These are phyloP conservation scores for Scaptomyza caliginosa DNA, from an alignment of 2,888 invertebrate species.

Conservation along the genomic window DNA sequence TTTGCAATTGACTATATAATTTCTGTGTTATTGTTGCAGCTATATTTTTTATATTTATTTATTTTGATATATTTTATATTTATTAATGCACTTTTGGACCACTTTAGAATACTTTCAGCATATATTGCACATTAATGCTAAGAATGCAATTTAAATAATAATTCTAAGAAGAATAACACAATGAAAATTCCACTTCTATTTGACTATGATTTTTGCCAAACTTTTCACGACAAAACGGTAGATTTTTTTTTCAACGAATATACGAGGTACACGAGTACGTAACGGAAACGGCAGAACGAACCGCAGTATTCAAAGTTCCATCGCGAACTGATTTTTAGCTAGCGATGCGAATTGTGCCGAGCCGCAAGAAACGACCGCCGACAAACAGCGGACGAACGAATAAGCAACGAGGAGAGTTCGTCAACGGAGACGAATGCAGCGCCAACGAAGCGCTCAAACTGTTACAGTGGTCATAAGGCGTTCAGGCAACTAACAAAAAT, in stretches of 20 bases:
- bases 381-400: conserved; percentile 29
- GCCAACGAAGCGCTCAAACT: conserved; percentile 22
- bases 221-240: conserved; percentile 43
- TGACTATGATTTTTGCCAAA: background rate
- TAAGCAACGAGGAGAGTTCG: conserved; percentile 34
- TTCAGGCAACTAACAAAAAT: background rate
- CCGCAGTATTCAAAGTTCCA: conserved; percentile 84
- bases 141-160: conserved; percentile 15
- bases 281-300: conserved; percentile 69
- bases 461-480: conserved; percentile 38
- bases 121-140: conserved; percentile 20
- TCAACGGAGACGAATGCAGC: conserved; percentile 41
- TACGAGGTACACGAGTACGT: conserved; percentile 35
- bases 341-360: conserved; percentile 45
- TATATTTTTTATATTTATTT: background rate
- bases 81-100: conserved; percentile 44
- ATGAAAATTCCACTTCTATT: conserved; percentile 1
- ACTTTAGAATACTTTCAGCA: conserved; percentile 10
- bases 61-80: conserved; percentile 10
- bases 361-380: conserved; percentile 30
- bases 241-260: conserved; percentile 27
- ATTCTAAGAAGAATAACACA: conserved; percentile 20
- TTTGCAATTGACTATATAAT: conserved; percentile 1
- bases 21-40: conserved; percentile 8
- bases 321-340: conserved; percentile 75